phyloP scores from a whole-genome alignment of 2,888 invertebrate genomes.

The Alentia gelatinosa region DNA sequence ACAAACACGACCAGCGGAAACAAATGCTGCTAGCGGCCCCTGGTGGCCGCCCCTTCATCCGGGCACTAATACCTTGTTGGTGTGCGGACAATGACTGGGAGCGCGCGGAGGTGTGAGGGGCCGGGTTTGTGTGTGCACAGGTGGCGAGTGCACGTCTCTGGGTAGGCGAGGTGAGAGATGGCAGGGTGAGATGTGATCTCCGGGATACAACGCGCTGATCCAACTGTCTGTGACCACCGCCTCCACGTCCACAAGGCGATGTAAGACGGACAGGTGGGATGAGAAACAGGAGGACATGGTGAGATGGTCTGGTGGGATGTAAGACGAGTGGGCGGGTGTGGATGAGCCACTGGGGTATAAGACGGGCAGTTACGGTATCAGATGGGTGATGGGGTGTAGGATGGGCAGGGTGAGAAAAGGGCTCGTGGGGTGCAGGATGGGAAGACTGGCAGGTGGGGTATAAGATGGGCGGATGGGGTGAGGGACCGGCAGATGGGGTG shows the following conservation, averaged over 20 bases:
- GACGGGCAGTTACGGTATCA: not conserved
- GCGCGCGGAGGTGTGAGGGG: conserved; percentile 4
- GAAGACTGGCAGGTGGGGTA: no score
- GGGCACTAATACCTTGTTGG: conserved; percentile 17
- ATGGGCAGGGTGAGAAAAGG: not conserved
- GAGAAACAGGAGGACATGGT: not conserved
- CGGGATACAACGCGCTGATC: conserved; percentile 25
- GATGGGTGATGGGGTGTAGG: not conserved
- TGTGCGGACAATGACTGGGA: not conserved
- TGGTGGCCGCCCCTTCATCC: not conserved
- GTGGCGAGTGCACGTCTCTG: not conserved
- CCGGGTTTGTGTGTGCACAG: not conserved
- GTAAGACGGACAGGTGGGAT: not conserved
- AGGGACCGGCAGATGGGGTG: no score
- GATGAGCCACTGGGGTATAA: not conserved
- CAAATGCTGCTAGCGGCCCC: conserved; percentile 27
- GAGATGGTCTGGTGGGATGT: not conserved
- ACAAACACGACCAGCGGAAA: conserved; percentile 3
- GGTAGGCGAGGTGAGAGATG: not conserved
- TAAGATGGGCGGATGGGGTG: no score
- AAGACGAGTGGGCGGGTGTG: not conserved
- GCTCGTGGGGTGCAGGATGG: no score
- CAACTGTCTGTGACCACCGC: not conserved
- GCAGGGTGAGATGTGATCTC: not conserved
- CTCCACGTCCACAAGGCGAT: not conserved